Evolutionary conservation across 2,888 invertebrate genomes (phyloP).

Genomic region (Tigriopus californicus): DNA sequence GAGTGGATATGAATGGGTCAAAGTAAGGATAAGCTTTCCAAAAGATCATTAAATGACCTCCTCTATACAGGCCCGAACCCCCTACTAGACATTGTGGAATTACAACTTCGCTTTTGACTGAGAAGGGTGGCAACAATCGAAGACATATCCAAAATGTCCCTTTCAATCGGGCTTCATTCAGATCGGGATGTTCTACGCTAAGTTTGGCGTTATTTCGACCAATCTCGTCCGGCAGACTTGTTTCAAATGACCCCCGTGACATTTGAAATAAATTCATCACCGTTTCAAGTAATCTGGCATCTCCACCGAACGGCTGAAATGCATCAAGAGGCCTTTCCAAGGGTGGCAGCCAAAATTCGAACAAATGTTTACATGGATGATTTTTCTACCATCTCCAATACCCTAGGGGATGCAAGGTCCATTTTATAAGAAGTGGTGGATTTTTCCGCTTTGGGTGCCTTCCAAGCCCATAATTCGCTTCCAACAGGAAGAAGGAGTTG

Average conservation of each 20-base stretch:
- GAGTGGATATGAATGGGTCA: too few relatives aligned
- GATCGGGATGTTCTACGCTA: not conserved
- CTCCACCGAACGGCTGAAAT: not conserved
- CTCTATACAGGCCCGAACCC: not conserved
- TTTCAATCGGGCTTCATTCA: not conserved
- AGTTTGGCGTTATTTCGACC: not conserved
- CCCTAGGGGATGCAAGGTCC: too few relatives aligned
- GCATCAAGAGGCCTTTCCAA: not conserved
- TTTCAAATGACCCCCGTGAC: not conserved
- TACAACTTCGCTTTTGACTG: not conserved
- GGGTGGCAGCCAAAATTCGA: not conserved
- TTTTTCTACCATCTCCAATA: too few relatives aligned
- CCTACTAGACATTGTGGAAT: not conserved
- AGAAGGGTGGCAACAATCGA: not conserved
- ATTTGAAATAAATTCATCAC: not conserved
- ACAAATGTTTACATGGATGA: too few relatives aligned
- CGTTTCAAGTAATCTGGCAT: not conserved
- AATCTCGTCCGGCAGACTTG: too few relatives aligned
- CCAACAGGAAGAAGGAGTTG: too few relatives aligned
- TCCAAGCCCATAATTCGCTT: too few relatives aligned
- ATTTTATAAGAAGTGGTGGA: too few relatives aligned
- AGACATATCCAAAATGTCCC: not conserved
- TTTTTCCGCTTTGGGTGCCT: too few relatives aligned
- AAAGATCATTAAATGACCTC: not conserved
- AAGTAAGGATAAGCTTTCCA: too few relatives aligned